A percentile compares a stretch with the other conserved stretches of the same genome.
phyloP scores from a whole-genome alignment of 1,140 invertebrate species.

The Scylla paramamosain region DNA sequence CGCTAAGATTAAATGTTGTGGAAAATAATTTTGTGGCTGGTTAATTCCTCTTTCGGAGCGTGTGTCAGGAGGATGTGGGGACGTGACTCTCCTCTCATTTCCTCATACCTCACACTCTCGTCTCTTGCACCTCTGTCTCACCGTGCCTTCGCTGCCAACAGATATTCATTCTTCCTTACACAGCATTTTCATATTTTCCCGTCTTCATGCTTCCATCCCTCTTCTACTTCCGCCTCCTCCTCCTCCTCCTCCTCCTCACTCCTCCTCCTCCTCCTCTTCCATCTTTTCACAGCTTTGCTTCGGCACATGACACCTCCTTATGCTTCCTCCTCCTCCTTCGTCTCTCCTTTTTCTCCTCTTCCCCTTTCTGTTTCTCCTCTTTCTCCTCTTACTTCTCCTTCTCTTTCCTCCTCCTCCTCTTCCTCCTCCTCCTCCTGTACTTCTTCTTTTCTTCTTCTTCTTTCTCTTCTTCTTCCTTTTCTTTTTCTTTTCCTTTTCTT shows the following conservation, averaged over 20 bases:
- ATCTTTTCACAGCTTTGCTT: too few relatives aligned
- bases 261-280: neutral
- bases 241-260: neutral
- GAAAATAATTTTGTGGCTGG: neutral
- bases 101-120: neutral
- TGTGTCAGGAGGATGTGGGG: neutral
- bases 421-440: too few relatives aligned
- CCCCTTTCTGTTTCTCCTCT: too few relatives aligned
- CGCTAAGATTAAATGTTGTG: neutral
- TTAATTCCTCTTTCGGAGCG: neutral
- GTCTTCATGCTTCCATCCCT: neutral
- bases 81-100: neutral
- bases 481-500: too few relatives aligned
- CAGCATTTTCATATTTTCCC: neutral
- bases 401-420: too few relatives aligned
- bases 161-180: neutral
- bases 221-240: neutral
- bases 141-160: too few relatives aligned
- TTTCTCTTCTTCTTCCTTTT: too few relatives aligned
- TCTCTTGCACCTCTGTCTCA: neutral
- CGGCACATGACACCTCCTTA: too few relatives aligned
- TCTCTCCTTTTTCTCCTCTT: neutral
- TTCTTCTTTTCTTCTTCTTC: too few relatives aligned
- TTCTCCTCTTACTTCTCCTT: too few relatives aligned
- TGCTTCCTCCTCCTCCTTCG: neutral